Evolutionary conservation across 2,113 vertebrate species (phyloP).

Genomic region (Piprites chloris): DNA sequence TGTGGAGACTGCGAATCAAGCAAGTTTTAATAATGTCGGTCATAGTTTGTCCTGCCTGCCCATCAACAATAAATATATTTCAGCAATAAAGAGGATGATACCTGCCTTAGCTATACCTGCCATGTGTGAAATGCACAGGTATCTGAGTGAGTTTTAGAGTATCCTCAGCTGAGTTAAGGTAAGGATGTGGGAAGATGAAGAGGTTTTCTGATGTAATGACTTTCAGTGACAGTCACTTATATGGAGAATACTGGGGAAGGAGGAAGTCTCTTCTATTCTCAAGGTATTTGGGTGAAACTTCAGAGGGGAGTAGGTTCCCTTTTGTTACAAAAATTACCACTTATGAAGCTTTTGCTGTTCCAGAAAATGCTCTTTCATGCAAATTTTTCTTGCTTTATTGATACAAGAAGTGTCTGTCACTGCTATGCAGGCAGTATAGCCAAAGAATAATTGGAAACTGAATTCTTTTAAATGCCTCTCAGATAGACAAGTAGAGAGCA

Average conservation of each 20-base stretch:
- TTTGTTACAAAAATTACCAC: neutral
- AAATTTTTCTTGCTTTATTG: neutral
- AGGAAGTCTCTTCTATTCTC: neutral
- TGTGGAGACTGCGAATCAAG: neutral
- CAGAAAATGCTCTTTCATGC: neutral
- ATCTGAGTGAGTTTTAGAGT: neutral
- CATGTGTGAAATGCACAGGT: neutral
- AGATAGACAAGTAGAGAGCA: neutral
- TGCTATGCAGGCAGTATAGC: neutral
- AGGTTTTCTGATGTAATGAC: neutral
- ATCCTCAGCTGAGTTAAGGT: neutral
- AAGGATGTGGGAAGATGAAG: neutral
- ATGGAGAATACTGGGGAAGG: neutral
- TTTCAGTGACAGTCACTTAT: neutral
- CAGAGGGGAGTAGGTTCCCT: neutral
- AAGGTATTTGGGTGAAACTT: neutral
- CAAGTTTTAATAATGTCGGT: neutral
- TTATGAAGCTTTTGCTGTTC: neutral
- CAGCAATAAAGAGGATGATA: neutral
- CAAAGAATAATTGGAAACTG: neutral
- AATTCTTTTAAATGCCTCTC: neutral
- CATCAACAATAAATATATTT: neutral
- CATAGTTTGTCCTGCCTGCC: neutral
- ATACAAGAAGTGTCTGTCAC: neutral
- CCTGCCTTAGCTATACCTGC: neutral